These are phyloP conservation scores for Eidolon dupreanum DNA, from an alignment of 2,797 vertebrate genomes.

Conservation along the genomic window DNA sequence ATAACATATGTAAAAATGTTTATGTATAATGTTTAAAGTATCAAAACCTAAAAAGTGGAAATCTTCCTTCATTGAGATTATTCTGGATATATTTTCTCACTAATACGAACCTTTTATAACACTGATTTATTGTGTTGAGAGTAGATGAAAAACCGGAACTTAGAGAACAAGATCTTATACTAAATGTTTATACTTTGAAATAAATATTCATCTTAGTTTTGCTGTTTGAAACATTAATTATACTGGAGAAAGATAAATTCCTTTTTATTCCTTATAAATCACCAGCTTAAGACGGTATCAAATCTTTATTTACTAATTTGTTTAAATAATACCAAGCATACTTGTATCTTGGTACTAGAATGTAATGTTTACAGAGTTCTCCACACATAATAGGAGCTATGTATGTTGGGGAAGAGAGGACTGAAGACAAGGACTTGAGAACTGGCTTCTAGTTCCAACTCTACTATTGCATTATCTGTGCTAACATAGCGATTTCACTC, in stretches of 20 bases:
- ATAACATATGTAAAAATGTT: constrained; percentile 58
- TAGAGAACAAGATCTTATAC: constrained; percentile 56
- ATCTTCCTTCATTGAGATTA: constrained; percentile 64
- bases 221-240: constrained; percentile 69
- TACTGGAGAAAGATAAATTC: constrained; percentile 64
- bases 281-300: constrained; percentile 63
- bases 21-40: constrained; percentile 71
- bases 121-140: constrained; percentile 60
- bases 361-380: not conserved
- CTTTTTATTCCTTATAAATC: constrained; percentile 70
- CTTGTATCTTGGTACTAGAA: constrained; percentile 6
- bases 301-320: constrained; percentile 70
- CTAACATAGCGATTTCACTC: not conserved
- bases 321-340: constrained; percentile 25
- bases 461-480: not conserved
- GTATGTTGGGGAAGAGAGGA: not conserved
- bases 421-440: not conserved
- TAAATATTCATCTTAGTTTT: constrained; percentile 77
- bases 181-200: constrained; percentile 75
- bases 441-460: not conserved
- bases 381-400: not conserved
- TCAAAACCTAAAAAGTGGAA: constrained; percentile 68
- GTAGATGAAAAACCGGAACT: constrained; percentile 72
- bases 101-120: constrained; percentile 69
- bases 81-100: constrained; percentile 72